These are phyloP conservation scores for Prionailurus bengalensis DNA, from an alignment of 2,113 vertebrate genomes.

Conservation along the genomic window DNA sequence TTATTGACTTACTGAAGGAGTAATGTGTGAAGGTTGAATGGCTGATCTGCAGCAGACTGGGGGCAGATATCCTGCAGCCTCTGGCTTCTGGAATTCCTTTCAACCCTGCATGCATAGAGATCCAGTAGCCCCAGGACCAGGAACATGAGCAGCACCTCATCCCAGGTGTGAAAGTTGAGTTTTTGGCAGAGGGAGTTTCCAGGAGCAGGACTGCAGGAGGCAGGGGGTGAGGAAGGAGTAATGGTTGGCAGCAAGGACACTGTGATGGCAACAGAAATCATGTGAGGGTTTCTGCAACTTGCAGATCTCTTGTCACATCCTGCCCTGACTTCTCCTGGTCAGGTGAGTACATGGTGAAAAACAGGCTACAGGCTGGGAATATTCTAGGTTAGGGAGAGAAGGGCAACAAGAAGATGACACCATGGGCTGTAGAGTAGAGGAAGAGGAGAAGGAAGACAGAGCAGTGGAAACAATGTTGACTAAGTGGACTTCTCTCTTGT, in stretches of 20 bases:
- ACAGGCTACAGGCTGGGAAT: background rate
- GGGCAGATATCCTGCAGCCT: too few species aligned
- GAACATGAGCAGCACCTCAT: background rate
- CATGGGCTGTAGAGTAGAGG: background rate
- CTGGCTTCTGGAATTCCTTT: background rate
- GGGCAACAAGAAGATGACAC: background rate
- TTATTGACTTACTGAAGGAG: background rate
- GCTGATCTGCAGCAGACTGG: background rate
- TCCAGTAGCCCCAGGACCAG: background rate
- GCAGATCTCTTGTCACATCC: too few species aligned
- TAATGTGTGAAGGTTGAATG: background rate
- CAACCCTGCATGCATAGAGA: background rate
- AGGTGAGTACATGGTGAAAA: background rate
- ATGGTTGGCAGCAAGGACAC: too few species aligned
- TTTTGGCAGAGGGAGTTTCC: background rate
- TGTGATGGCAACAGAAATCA: background rate
- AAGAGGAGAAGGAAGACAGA: background rate
- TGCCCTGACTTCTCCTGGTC: background rate
- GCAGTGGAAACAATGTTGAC: background rate
- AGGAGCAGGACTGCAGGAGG: rapidly evolving
- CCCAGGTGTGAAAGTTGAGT: background rate
- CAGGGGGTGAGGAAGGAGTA: background rate
- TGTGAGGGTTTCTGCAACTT: background rate
- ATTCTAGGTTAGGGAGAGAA: background rate
- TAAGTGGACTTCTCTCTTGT: too few species aligned